Conservation (phyloP, 2,797 vertebrate species). For the Micromesistius poutassou region DNA sequence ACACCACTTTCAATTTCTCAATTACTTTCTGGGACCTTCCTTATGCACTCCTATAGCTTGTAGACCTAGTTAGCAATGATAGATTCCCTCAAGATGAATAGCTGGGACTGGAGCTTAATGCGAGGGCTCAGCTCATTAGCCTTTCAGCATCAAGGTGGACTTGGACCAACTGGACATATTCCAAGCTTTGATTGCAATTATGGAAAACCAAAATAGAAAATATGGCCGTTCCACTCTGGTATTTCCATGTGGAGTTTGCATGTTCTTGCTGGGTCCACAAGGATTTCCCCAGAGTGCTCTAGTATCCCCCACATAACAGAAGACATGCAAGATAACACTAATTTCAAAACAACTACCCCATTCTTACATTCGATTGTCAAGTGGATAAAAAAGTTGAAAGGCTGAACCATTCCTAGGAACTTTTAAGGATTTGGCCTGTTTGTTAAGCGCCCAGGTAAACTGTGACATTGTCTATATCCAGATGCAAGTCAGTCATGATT, state of each 20-base stretch:
- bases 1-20: background rate
- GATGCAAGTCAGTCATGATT: background rate
- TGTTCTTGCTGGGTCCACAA: no score
- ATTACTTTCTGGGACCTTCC: background rate
- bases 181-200: background rate
- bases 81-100: background rate
- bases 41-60: background rate
- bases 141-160: slow-evolving; percentile 3
- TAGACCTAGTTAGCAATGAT: background rate
- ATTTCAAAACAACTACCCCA: background rate
- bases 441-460: no score
- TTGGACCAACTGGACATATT: background rate
- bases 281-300: background rate
- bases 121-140: slow-evolving; percentile 1
- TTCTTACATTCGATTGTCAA: background rate
- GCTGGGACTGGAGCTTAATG: slow-evolving; percentile 3
- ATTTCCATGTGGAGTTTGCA: no score
- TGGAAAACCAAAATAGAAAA: background rate
- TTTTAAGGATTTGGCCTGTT: background rate
- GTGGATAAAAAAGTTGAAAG: background rate
- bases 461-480: background rate
- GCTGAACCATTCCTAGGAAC: background rate
- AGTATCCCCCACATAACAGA: background rate
- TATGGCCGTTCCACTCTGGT: background rate
- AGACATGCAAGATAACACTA: background rate